A percentile compares a stretch with the other conserved stretches of the same genome.
These are phyloP conservation scores for Lophura nycthemera DNA, from an alignment of 2,113 vertebrate genomes.

Conservation along the genomic window DNA sequence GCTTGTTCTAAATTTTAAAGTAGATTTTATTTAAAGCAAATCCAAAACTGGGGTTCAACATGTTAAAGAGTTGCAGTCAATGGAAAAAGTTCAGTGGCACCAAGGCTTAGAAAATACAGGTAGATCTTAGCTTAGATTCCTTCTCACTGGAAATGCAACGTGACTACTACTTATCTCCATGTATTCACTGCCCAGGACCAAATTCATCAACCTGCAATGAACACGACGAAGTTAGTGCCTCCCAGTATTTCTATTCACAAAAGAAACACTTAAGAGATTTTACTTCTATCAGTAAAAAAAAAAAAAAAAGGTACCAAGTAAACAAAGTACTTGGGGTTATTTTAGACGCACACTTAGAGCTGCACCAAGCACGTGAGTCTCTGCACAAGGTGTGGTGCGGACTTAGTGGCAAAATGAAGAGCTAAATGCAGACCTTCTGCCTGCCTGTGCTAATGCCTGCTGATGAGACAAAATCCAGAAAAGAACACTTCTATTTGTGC, in stretches of 20 bases:
- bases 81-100: not conserved
- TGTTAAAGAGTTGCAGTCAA: not conserved
- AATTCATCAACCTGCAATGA: not conserved
- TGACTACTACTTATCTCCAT: not conserved
- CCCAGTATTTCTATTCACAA: not conserved
- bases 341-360: constrained; percentile 11
- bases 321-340: not conserved
- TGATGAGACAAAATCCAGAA: not conserved
- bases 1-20: not conserved
- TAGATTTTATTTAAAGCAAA: constrained; percentile 47
- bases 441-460: not conserved
- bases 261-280: not conserved
- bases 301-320: not conserved
- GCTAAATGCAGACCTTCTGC: constrained; percentile 30
- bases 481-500: not conserved
- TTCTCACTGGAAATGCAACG: no score
- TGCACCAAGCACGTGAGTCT: not conserved
- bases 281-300: not conserved
- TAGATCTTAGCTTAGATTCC: not conserved
- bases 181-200: not conserved
- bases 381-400: constrained; percentile 2
- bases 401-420: constrained; percentile 17
- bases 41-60: not conserved
- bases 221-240: not conserved
- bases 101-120: not conserved